Conservation (phyloP, 2,797 vertebrate genomes). For the Cuniculus paca region DNA sequence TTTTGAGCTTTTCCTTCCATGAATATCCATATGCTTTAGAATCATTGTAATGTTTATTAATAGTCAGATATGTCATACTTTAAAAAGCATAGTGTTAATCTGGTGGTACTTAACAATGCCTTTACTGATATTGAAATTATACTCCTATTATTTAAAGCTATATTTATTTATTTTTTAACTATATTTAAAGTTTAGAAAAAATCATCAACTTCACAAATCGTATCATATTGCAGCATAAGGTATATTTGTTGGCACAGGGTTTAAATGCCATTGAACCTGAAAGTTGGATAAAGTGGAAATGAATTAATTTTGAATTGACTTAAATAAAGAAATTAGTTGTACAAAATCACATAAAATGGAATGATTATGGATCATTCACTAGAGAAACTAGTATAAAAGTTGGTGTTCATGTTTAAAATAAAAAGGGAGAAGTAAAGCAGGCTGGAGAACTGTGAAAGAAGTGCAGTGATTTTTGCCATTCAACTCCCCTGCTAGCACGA, state of each 20-base stretch:
- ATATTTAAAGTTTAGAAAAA: conserved; percentile 45
- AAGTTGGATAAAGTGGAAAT: background rate
- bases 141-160: conserved; percentile 2
- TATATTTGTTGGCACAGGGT: conserved; percentile 29
- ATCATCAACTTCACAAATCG: background rate
- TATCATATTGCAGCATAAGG: background rate
- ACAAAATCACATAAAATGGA: background rate
- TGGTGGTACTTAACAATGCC: background rate
- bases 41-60: conserved; percentile 16
- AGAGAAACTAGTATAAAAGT: background rate
- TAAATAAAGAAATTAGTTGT: conserved; percentile 6
- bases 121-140: background rate
- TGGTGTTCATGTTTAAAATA: conserved; percentile 47
- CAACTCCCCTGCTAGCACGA: background rate
- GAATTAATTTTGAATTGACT: conserved; percentile 27
- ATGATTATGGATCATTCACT: background rate
- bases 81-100: background rate
- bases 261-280: conserved; percentile 30
- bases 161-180: no score
- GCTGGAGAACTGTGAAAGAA: background rate
- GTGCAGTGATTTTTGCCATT: background rate
- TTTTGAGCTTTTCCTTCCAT: conserved; percentile 20
- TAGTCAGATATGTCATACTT: background rate
- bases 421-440: background rate
- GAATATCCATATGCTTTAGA: background rate